Evolutionary conservation across 2,888 invertebrate genomes (phyloP).

Genomic region (Drosophila greeni): DNA sequence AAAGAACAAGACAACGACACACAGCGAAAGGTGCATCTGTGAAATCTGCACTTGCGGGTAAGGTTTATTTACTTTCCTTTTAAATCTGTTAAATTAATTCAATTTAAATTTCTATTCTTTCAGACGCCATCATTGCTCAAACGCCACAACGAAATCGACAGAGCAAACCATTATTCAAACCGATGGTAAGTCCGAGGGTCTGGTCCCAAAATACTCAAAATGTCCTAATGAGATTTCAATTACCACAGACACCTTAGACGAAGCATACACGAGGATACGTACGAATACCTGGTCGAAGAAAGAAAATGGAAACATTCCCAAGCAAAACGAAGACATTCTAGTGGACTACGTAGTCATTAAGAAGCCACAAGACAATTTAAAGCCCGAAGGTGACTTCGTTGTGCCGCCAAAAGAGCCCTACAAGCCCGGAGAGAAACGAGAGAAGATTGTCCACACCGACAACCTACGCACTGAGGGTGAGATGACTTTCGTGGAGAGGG

Average conservation of each 20-base stretch:
- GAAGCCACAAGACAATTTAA: constrained; percentile 83
- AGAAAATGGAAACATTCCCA: constrained; percentile 80
- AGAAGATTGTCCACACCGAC: constrained; percentile 80
- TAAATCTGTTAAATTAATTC: no score
- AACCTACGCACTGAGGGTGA: constrained; percentile 82
- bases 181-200: constrained; percentile 45
- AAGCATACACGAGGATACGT: constrained; percentile 68
- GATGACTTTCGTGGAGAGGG: constrained; percentile 79
- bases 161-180: constrained; percentile 58
- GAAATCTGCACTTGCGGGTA: constrained; percentile 95
- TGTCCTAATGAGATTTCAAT: background rate
- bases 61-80: constrained; percentile 78
- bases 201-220: background rate
- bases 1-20: constrained; percentile 74
- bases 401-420: constrained; percentile 78
- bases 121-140: constrained; percentile 92
- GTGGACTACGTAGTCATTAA: constrained; percentile 66
- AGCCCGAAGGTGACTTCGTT: constrained; percentile 82
- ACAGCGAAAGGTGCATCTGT: constrained; percentile 89
- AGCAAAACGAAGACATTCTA: constrained; percentile 76
- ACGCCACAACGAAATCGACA: constrained; percentile 77
- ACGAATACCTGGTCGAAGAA: constrained; percentile 77
- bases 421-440: constrained; percentile 80
- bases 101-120: constrained; percentile 59
- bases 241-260: constrained; percentile 64